Base-by-base conservation (phyloP, 2,113 vertebrate species). In the Mesoclemmys tuberculata region DNA sequence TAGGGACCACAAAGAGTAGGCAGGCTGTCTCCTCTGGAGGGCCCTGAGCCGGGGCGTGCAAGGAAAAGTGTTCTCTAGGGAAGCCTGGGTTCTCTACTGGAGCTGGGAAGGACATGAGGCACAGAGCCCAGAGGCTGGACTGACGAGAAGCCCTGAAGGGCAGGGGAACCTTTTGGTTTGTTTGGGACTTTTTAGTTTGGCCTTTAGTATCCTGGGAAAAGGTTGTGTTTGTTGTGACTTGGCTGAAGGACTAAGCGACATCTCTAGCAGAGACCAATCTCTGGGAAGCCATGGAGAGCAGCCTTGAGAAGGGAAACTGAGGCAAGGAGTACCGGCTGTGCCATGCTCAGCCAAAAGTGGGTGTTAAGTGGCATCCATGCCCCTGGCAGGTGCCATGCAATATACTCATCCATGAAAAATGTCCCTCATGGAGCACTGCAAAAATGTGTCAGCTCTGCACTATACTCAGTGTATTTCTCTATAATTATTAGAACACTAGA, bases 391-490 rank as follows among this genome's bases (percentile, higher is more conserved):
- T 71, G n/a, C 38, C n/a, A n/a, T 68, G n/a, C 16, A 38, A 71
- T 71, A 38, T 71, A 71, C 19, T 38, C 6, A 29, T 0, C 24
- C 64, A 41, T 10, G 4, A 86, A 41, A 44, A 54, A 31, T 84
- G 8, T 68, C 71, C 58, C 27, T 84, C 68, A 77, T 0, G 0
- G 51, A 85, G 54, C 5, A 0, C 41, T 5, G 18, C 68, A 38
- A 56, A 35, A 61, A 84, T 52, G 87, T 87, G 52, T 14, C 92
- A 85, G 58, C 90, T 81, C 84, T 10, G 80, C 79, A 29, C 9
- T 85, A 11, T n/a, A 8, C 11, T 81, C 58, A 5, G 26, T 13
- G 19, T 71, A 58, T 84, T 82, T 78, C 56, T 56, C 35, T 84
- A 61, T 19, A 56, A 86, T 3, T 91, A 71, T 80, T 85, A 81